phyloP scores from a whole-genome alignment of 2,113 vertebrate genomes.

The Bolborhynchus lineola region DNA sequence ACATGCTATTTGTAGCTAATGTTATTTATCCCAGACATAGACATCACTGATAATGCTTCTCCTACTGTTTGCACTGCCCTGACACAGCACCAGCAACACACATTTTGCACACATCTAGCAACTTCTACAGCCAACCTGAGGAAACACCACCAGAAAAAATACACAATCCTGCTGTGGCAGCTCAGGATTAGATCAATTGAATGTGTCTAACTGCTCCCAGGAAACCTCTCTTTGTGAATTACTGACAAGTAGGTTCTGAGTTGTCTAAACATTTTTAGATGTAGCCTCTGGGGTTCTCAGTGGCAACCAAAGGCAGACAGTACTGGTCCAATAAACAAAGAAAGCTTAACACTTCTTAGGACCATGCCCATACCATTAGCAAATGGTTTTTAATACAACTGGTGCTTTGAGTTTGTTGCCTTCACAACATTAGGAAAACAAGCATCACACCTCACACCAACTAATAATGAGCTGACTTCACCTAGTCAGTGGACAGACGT shows the following conservation, averaged over 20 bases:
- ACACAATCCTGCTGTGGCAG: neutral
- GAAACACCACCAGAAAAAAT: neutral
- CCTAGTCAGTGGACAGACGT: constrained; percentile 50
- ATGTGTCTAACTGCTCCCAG: neutral
- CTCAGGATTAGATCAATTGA: neutral
- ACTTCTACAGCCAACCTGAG: neutral
- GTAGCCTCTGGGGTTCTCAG: neutral
- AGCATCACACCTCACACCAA: constrained; percentile 20
- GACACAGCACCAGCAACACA: neutral
- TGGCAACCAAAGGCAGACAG: neutral
- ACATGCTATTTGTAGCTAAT: neutral
- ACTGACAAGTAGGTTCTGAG: neutral
- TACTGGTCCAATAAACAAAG: neutral
- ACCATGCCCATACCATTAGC: constrained; percentile 13
- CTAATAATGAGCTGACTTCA: constrained; percentile 55
- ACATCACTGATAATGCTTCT: neutral
- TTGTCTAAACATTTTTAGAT: neutral
- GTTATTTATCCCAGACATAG: neutral
- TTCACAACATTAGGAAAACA: constrained; percentile 49
- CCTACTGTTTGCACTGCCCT: neutral
- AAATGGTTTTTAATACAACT: constrained; percentile 33
- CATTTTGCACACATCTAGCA: neutral
- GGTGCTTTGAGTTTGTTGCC: constrained; percentile 15
- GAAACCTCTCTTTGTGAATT: neutral
- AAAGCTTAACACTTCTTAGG: neutral